These are phyloP conservation scores for Doryteuthis pealeii DNA, from an alignment of 1,140 invertebrate genomes.

Conservation along the genomic window DNA sequence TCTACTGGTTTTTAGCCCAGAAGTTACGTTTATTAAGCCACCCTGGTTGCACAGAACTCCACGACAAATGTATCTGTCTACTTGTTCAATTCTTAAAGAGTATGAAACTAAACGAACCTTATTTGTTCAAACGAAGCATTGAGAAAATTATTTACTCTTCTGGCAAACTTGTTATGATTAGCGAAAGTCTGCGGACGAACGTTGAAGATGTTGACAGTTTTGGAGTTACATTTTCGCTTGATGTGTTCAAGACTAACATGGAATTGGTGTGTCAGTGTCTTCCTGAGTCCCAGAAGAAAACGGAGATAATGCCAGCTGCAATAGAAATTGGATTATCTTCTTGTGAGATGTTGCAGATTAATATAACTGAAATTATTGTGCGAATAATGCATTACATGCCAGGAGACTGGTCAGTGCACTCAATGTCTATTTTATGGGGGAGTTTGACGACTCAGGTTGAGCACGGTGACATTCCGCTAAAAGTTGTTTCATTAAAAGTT, in stretches of 20 bases:
- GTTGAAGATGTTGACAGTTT: too few species aligned
- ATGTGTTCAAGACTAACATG: background rate
- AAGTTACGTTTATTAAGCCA: constrained; percentile 26
- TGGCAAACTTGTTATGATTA: constrained; percentile 20
- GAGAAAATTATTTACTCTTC: constrained; percentile 25
- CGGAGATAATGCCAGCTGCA: background rate
- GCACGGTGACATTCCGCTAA: background rate
- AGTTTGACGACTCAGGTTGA: background rate
- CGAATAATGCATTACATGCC: background rate
- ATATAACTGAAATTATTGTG: background rate
- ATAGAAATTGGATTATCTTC: background rate
- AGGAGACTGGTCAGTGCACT: background rate
- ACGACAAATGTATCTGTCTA: constrained; percentile 18
- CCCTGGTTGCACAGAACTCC: constrained; percentile 20
- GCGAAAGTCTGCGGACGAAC: background rate
- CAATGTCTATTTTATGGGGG: background rate
- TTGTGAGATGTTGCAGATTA: background rate
- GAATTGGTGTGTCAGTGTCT: background rate
- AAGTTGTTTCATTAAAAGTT: background rate
- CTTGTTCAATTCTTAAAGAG: constrained; percentile 23
- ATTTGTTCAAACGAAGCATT: constrained; percentile 22
- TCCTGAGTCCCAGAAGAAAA: background rate
- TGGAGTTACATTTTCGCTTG: background rate
- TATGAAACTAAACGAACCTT: constrained; percentile 23
- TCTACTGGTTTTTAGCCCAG: constrained; percentile 32